Evolutionary conservation across 2,888 invertebrate genomes (phyloP), one percentile per base, ranked within the genome.

Genomic region (Venustoraphidia nigricollis): DNA sequence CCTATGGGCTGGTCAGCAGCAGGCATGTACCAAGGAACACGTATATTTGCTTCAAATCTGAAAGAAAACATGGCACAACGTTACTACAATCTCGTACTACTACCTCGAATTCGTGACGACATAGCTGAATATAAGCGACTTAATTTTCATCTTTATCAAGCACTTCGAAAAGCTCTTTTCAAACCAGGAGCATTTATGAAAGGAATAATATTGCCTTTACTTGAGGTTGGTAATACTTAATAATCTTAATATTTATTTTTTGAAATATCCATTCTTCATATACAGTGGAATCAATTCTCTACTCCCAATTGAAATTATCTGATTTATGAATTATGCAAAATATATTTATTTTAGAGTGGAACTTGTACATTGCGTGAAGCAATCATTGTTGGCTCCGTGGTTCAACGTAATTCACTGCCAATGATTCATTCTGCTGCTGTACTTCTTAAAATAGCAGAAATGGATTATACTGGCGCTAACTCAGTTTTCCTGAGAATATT

Each of bases 101-200:
- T 97, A 40, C 98, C 98, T 0, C 75, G 91, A 50, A 75, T 98
- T 17, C 75, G 97, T 48, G 98, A 98, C 66, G 98, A 98, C 65
- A 81, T 99, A 46, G 81, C 83, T 8, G 95, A 96, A 67, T 97
- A 87, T 64, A 96, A 96, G 66, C 78, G 88, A 60, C 71, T 98
- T 2, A 98, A 98, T 68, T 92, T 92, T 64, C 97, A 98, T 67
- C 71, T 99, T 34, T 98, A 95, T 66, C 91, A 93, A 68, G 93
- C 97, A 1, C 63, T 98, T 44, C 76, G 83, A 53, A 95, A 96
- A 67, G 78, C 97, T 1, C 72, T 98, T 1, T 98, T 90, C 66
- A 98, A 98, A 64, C 96, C 97, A 40, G 93, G 88, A 17, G 97
- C 91, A 40, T 99, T 98, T 60, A 96, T 97, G 88, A 98, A 97